Percentiles rank a stretch among this genome's conserved stretches.
Conservation (phyloP, 2,888 invertebrate genomes). For the Sarcophaga subvicina region DNA sequence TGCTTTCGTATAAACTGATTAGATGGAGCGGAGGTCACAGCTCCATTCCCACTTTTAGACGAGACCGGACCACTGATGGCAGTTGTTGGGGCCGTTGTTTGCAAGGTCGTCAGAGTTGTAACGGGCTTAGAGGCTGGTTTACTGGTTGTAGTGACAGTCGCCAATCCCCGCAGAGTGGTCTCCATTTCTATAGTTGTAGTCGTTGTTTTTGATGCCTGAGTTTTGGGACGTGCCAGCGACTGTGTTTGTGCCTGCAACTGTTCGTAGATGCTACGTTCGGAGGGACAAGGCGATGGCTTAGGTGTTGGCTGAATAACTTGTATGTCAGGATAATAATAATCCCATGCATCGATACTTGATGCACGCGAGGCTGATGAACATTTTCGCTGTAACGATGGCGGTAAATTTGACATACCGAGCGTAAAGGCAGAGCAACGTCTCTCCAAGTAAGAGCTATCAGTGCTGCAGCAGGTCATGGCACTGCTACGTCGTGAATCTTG, state of each 20-base stretch:
- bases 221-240: constrained; percentile 53
- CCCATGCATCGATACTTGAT: constrained; percentile 82
- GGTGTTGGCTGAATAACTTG: constrained; percentile 91
- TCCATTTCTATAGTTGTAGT: constrained; percentile 60
- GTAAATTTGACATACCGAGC: constrained; percentile 86
- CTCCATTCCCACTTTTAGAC: constrained; percentile 35
- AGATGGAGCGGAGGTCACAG: constrained; percentile 61
- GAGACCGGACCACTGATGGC: constrained; percentile 53
- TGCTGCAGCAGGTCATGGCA: constrained; percentile 92
- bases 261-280: constrained; percentile 83
- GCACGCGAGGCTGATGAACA: constrained; percentile 79
- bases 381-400: constrained; percentile 79
- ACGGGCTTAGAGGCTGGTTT: constrained; percentile 58
- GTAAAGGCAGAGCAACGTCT: constrained; percentile 91
- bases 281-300: constrained; percentile 91
- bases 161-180: constrained; percentile 58
- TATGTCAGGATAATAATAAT: constrained; percentile 85
- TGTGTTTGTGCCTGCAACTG: constrained; percentile 66
- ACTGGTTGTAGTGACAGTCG: constrained; percentile 63
- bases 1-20: constrained; percentile 78
- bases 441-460: constrained; percentile 92
- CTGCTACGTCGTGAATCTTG: constrained; percentile 86
- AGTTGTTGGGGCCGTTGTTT: constrained; percentile 61
- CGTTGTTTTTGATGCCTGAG: constrained; percentile 69
- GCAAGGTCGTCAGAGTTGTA: constrained; percentile 62